These are phyloP conservation scores for Drosophila suzukii DNA, from an alignment of 1,140 invertebrate species.

Conservation along the genomic window DNA sequence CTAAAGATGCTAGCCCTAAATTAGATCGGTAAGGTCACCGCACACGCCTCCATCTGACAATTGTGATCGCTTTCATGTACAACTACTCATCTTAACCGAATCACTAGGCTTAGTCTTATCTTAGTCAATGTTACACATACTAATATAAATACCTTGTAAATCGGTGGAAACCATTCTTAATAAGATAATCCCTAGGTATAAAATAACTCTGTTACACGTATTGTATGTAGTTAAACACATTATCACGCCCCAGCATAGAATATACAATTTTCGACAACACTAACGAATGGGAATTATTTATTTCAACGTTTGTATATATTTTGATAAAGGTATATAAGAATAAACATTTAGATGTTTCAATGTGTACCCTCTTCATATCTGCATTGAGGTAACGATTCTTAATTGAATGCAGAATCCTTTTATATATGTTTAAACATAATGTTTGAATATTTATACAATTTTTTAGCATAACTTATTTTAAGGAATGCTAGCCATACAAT, in stretches of 20 bases:
- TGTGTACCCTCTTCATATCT: too few relatives aligned
- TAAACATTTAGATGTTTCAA: too few relatives aligned
- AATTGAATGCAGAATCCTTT: too few relatives aligned
- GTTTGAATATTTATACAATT: too few relatives aligned
- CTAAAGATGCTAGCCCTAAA: conserved; percentile 65
- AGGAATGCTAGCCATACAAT: too few relatives aligned
- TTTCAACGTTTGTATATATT: neutral
- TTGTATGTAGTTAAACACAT: conserved; percentile 12
- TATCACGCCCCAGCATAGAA: conserved; percentile 7
- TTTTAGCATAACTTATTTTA: too few relatives aligned
- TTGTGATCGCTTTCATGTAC: conserved; percentile 77
- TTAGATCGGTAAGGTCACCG: conserved; percentile 34
- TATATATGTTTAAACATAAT: too few relatives aligned
- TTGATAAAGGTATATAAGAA: neutral
- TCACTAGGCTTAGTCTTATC: conserved; percentile 39
- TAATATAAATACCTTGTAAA: conserved; percentile 14
- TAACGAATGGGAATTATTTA: neutral
- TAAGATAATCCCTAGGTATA: conserved; percentile 17
- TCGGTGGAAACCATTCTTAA: conserved; percentile 48
- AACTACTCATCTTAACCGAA: conserved; percentile 54
- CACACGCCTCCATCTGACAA: conserved; percentile 66
- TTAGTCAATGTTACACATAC: conserved; percentile 35
- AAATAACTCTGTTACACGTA: conserved; percentile 12
- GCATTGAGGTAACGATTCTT: too few relatives aligned
- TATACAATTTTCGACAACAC: conserved; percentile 13